Conservation (phyloP, 2,797 vertebrate genomes). For the Sciurus carolinensis region DNA sequence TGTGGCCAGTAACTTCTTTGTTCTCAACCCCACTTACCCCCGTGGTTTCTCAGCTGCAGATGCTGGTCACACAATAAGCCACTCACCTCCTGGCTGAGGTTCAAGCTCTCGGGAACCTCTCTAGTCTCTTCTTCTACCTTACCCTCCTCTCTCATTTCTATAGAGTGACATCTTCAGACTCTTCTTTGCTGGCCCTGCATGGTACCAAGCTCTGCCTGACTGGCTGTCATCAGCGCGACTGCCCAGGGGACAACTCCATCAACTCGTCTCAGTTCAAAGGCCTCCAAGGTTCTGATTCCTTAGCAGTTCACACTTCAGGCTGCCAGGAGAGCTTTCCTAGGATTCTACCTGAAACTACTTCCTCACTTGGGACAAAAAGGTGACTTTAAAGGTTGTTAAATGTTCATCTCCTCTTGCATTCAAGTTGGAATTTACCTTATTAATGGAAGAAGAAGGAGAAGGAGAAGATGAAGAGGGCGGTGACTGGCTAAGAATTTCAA, state of each 20-base stretch:
- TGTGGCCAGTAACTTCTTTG: not conserved
- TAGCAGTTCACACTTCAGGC: not conserved
- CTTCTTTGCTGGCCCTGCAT: not conserved
- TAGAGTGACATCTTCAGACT: not conserved
- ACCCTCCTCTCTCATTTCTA: not conserved
- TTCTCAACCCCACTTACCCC: not conserved
- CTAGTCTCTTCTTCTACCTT: not conserved
- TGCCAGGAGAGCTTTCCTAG: fast-evolving
- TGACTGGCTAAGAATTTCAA: constrained; percentile 88
- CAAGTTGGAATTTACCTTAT: constrained; percentile 74
- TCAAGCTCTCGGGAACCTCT: not conserved
- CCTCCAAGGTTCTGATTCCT: not conserved
- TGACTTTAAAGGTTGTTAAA: not conserved
- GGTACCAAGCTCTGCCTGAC: not conserved
- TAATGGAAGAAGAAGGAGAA: constrained; percentile 77
- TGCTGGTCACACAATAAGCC: fast-evolving
- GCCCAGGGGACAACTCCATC: not conserved
- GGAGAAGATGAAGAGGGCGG: constrained; percentile 77
- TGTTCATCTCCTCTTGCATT: constrained; percentile 59
- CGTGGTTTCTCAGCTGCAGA: not conserved
- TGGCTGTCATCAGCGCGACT: not conserved
- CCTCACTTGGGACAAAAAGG: not conserved
- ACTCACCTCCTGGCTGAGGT: not conserved
- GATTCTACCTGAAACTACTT: not conserved
- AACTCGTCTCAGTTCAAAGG: not conserved